phyloP scores from a whole-genome alignment of 2,888 invertebrate species.

The Ephialtes manifestator region DNA sequence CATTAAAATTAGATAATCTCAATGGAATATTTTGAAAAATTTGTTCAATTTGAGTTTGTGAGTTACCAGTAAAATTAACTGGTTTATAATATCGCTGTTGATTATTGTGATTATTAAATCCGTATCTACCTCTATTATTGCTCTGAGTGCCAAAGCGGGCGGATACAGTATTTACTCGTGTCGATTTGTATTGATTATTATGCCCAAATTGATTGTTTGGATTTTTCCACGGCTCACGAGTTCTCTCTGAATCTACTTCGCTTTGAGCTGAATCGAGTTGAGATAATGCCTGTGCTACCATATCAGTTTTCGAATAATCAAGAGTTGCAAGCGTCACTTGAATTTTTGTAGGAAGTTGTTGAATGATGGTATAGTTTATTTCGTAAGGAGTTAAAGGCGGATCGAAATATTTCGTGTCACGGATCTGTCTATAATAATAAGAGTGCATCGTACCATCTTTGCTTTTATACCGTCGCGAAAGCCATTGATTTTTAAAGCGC shows the following conservation, averaged over 20 bases:
- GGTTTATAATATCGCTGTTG: background rate
- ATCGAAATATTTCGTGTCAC: constrained; percentile 15
- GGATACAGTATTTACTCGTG: background rate
- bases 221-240: background rate
- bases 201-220: background rate
- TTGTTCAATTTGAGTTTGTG: background rate
- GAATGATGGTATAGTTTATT: constrained; percentile 43
- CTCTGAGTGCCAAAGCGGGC: background rate
- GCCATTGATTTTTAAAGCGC: constrained; percentile 40
- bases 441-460: constrained; percentile 23
- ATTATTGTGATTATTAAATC: background rate
- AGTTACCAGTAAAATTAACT: background rate
- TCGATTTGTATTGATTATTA: background rate
- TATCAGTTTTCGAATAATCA: constrained; percentile 28
- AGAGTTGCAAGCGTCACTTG: constrained; percentile 11
- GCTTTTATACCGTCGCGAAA: constrained; percentile 20
- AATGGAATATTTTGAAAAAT: background rate
- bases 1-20: constrained; percentile 5
- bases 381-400: background rate
- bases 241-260: background rate
- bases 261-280: constrained; percentile 23
- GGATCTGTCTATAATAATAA: constrained; percentile 49
- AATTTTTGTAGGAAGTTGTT: constrained; percentile 34
- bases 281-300: constrained; percentile 20
- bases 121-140: background rate